Base-by-base conservation (phyloP, 35 echinoderm and acorn worm genomes). In the Amphiura filiformis region DNA sequence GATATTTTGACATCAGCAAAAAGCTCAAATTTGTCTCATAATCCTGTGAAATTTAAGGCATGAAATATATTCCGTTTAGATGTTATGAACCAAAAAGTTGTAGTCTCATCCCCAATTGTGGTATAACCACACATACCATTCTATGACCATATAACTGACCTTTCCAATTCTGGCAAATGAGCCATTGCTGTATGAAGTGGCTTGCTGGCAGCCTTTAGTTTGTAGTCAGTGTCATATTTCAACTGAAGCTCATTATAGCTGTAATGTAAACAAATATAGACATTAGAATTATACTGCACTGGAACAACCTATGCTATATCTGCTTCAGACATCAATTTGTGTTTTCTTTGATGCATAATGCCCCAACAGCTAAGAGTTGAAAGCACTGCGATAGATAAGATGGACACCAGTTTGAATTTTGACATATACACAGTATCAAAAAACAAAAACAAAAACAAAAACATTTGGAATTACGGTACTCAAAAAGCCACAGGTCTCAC, bases 171-270 rank as follows among this genome's bases (percentile, higher is more conserved):
- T 37, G 83, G 39, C 20, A 94, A 88, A 80, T 89, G 61, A 5
- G 77, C 44, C 57, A 65, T 87, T 34, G 93, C 93, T 41, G 80
- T 78, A 30, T 56, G 75, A 1, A 94, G 57, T 36, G 91, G 81
- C 15, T 81, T 64, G 22, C 65, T 70, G n/a, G 78, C 38, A 57
- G 56, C 79, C 35, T 79, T 36, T 31, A 93, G 23, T 70, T 57
- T 88, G 42, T 49, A 35, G 14, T 70, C 75, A 22, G 40, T 78
- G 57, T 57, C 77, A 40, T 84, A 88, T 56, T 80, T 36, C 39
- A 84, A 38, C 44, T 93, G 80, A 12, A 93, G 39, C 35, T 93
- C 86, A 20, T 80, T 87, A 36, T 92, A 77, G 35, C 91, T 92
- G 65, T 23, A 80, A 38, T n/a, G 75, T 13, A 82, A n/a, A 34